Evolutionary conservation across 2,888 invertebrate genomes (phyloP), one percentile per base, ranked within the genome.

Genomic region (Pristionchus arcanus): DNA sequence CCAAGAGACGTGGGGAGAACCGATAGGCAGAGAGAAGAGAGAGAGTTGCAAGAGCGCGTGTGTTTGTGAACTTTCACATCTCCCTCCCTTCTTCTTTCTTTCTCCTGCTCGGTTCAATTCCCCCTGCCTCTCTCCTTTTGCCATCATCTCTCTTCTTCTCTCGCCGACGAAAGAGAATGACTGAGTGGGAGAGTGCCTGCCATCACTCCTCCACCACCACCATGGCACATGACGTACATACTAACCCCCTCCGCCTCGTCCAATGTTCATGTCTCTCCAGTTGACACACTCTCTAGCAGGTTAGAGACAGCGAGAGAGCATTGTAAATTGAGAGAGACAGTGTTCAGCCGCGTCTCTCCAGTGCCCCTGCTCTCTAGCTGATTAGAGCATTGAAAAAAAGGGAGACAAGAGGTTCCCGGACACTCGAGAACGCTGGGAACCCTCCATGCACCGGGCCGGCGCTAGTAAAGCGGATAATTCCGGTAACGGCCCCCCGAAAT

Each of bases 161-260:
- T 71, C n/a, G 11, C 63, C 25, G 63, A 1, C 63, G n/a, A 63
- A n/a, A 63, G 63, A 63, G 63, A 2, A 11, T 7, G 63, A 2
- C 5, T 5, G n/a, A 63, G n/a, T 25, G 63, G n/a, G 63, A 63
- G 63, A 63, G 63, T 7, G 25, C 25, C 15, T 81, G 34, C 81
- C n/a, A 15, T 53, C 81, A 63, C 42, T 63, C 63, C 11, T 7
- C 63, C 63, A 74, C 15, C 74, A 74, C 81, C 31, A 25, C 77
- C 81, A 49, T 15, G 49, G n/a, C 81, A 81, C 81, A 81, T 81
- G 81, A 81, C 81, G 81, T 81, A 81, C 81, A 81, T 81, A 53
- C 49, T 28, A 53, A 81, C 77, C 77, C 77, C 77, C 77, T n/a
- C n/a, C 25, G 37, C 25, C 42, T 31, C 31, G 25, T 42, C 77